Conservation (phyloP, 2,113 vertebrate genomes). For the Thomomys bottae region DNA sequence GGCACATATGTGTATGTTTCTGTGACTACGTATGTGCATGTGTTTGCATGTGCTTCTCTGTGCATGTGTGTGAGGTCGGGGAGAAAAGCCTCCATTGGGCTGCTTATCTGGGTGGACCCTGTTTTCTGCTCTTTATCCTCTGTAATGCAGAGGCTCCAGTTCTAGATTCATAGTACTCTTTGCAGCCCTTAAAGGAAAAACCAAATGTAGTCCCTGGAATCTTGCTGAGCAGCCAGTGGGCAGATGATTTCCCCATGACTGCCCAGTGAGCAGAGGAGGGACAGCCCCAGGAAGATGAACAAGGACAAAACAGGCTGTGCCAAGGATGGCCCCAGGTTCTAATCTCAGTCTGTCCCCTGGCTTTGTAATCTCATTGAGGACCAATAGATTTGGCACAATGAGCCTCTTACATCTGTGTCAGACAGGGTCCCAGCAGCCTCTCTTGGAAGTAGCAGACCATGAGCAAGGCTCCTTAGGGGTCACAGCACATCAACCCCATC, state of each 20-base stretch:
- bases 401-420: neutral
- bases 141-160: neutral
- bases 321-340: no score
- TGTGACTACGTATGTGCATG: no score
- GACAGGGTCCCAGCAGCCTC: neutral
- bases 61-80: accelerated
- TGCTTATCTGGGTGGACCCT: neutral
- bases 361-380: neutral
- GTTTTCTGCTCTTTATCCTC: neutral
- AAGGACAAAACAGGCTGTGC: neutral
- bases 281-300: neutral
- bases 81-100: neutral
- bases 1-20: neutral
- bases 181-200: neutral
- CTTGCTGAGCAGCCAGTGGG: no score
- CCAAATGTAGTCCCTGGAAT: no score
- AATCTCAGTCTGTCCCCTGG: neutral
- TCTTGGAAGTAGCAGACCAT: no score
- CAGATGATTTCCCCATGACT: neutral
- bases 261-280: accelerated
- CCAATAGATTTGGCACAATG: accelerated
- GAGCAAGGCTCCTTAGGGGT: accelerated
- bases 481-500: accelerated
- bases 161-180: neutral
- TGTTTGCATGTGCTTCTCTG: no score